Evolutionary conservation across 1,140 invertebrate species (phyloP), one percentile per base, ranked within the genome.

Genomic region (Sminthurides bifidus): DNA sequence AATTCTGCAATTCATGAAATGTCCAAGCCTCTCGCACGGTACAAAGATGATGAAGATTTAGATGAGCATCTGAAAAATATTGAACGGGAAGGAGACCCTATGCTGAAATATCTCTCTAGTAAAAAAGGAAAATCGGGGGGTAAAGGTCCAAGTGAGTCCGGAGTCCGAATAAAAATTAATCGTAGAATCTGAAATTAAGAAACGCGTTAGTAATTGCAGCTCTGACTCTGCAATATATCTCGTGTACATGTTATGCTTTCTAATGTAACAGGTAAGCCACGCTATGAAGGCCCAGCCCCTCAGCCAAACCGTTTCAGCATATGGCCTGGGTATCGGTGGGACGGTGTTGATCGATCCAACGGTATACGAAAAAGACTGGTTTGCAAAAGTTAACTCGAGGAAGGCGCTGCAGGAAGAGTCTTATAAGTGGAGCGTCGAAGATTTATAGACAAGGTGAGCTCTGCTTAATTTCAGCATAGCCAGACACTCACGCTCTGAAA

Each of bases 291-390:
- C 2, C 79, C 81, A 26, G 85, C 75, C 63, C 71, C 77, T 35
- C 83, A 84, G 35, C 88, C 89, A 37, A 98, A 98, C 75, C 78
- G 95, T 10, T 98, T 84, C 74, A 79, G 81, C 35, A 93, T 99
- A 56, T 72, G 75, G 45, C 95, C 95, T 0, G 95, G 95, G 0
- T 84, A 92, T 71, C 75, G 92, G 33, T 99, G 95, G 95, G 95
- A 99, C 72, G 95, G 95, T 1, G 93, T 99, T 0, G 91, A 98
- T 68, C 73, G 95, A 23, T 96, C 92, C 3, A 98, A 89, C 74
- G 95, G 95, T 0, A n/a, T 98, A 93, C 71, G 95, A 99, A 69
- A 85, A 85, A 66, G 82, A 87, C 68, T 86, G 83, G 75, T 92
- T 95, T 70, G 78, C 82, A 17, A 77, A 81, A 24, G 77, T 81